Percentiles rank a stretch among this genome's conserved stretches.
These are phyloP conservation scores for Tonatia bakeri DNA, from an alignment of 2,113 vertebrate species.

Conservation along the genomic window DNA sequence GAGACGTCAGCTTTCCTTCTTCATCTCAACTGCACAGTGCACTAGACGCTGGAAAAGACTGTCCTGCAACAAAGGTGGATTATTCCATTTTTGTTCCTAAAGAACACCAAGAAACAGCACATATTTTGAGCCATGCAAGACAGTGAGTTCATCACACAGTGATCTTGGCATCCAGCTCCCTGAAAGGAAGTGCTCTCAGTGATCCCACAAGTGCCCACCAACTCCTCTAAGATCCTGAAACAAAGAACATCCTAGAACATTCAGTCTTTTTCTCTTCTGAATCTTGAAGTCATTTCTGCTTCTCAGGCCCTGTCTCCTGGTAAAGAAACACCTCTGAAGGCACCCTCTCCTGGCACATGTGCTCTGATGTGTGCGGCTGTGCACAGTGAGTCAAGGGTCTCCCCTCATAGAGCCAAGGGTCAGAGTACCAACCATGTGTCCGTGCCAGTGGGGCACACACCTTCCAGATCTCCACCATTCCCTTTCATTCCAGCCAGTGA, in stretches of 20 bases:
- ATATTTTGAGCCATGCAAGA: accelerated
- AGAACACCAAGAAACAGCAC: not conserved
- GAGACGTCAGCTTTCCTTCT: not conserved
- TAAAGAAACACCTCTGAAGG: not conserved
- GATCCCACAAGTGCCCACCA: too few species aligned
- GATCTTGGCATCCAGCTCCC: not conserved
- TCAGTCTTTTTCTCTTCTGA: not conserved
- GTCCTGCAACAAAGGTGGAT: accelerated
- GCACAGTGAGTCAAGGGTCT: not conserved
- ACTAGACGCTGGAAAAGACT: not conserved
- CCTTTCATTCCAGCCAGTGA: not conserved
- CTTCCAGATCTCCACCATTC: not conserved
- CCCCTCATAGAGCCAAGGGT: not conserved
- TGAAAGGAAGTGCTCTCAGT: not conserved
- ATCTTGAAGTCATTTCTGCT: not conserved
- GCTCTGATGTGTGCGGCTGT: accelerated
- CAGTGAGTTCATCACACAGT: not conserved
- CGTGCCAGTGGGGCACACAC: accelerated
- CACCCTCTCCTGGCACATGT: accelerated
- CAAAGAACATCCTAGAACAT: not conserved
- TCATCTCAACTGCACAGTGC: not conserved
- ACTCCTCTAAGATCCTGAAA: not conserved
- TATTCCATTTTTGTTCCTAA: not conserved
- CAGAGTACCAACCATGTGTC: accelerated
- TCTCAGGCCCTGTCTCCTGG: not conserved